Percentiles rank a stretch among this genome's conserved stretches.
phyloP scores from a whole-genome alignment of 2,888 invertebrate genomes.

The Parascotia fuliginaria region DNA sequence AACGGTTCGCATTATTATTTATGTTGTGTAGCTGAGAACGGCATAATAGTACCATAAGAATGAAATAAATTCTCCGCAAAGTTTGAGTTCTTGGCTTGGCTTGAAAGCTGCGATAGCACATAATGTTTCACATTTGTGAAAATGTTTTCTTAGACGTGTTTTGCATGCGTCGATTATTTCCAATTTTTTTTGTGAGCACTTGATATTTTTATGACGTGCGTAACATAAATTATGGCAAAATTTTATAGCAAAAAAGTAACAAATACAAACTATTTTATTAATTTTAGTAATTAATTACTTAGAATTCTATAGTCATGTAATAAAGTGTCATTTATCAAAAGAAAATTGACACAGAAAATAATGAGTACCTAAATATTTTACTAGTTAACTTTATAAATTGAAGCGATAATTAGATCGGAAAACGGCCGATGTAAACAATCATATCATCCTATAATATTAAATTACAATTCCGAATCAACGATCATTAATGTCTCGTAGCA shows the following conservation, averaged over 20 bases:
- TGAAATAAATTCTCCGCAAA: slow-evolving; percentile 82
- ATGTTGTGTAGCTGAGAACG: slow-evolving; percentile 84
- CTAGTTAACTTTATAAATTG: too few relatives aligned
- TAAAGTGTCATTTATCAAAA: too few relatives aligned
- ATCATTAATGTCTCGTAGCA: not conserved
- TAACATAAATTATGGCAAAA: not conserved
- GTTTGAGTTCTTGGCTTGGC: slow-evolving; percentile 77
- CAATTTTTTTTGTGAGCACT: slow-evolving; percentile 26
- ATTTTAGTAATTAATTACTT: too few relatives aligned
- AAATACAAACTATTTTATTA: too few relatives aligned
- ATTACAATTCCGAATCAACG: not conserved
- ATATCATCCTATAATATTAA: too few relatives aligned
- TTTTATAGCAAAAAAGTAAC: too few relatives aligned
- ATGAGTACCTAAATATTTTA: too few relatives aligned
- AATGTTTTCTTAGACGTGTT: slow-evolving; percentile 66
- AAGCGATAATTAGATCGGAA: too few relatives aligned
- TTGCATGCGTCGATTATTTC: slow-evolving; percentile 60
- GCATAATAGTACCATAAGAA: slow-evolving; percentile 84
- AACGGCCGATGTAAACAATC: too few relatives aligned
- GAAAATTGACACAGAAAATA: too few relatives aligned
- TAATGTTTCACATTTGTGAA: slow-evolving; percentile 76
- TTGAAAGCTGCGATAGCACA: slow-evolving; percentile 75
- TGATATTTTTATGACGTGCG: slow-evolving; percentile 11
- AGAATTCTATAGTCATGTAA: too few relatives aligned
- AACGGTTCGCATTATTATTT: slow-evolving; percentile 83